Conservation (phyloP, 2,113 vertebrate genomes). For the Oreochromis tanganicae region DNA sequence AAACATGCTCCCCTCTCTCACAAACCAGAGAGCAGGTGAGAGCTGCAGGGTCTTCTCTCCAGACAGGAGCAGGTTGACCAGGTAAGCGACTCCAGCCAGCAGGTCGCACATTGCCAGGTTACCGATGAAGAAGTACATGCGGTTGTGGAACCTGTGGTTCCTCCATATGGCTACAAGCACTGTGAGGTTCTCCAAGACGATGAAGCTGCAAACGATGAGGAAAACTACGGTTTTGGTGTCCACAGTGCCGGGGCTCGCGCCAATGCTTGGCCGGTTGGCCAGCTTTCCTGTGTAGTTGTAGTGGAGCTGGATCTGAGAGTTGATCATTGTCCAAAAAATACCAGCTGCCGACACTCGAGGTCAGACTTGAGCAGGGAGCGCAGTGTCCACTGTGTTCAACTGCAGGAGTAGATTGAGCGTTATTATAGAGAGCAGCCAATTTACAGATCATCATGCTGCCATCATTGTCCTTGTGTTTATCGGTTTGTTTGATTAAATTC, state of each 20-base stretch:
- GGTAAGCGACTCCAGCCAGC: slow-evolving; percentile 85
- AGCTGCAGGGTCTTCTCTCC: slow-evolving; percentile 85
- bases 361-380: slow-evolving; percentile 22
- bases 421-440: background rate
- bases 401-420: background rate
- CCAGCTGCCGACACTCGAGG: slow-evolving; percentile 28
- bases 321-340: slow-evolving; percentile 54
- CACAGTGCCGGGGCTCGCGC: slow-evolving; percentile 33
- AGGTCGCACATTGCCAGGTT: slow-evolving; percentile 95
- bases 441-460: background rate
- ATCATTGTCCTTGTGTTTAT: background rate
- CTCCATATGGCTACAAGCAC: slow-evolving; percentile 93
- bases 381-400: background rate
- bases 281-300: slow-evolving; percentile 92
- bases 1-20: slow-evolving; percentile 93
- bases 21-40: slow-evolving; percentile 83
- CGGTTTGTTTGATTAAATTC: background rate
- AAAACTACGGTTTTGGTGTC: slow-evolving; percentile 73
- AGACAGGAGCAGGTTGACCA: slow-evolving; percentile 90
- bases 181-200: slow-evolving; percentile 91
- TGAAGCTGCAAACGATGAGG: slow-evolving; percentile 86
- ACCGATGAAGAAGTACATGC: slow-evolving; percentile 97
- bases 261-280: slow-evolving; percentile 54
- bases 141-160: slow-evolving; percentile 91
- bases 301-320: slow-evolving; percentile 74